Conservation (phyloP, 2,113 vertebrate species). For the Amphiprion ocellaris region DNA sequence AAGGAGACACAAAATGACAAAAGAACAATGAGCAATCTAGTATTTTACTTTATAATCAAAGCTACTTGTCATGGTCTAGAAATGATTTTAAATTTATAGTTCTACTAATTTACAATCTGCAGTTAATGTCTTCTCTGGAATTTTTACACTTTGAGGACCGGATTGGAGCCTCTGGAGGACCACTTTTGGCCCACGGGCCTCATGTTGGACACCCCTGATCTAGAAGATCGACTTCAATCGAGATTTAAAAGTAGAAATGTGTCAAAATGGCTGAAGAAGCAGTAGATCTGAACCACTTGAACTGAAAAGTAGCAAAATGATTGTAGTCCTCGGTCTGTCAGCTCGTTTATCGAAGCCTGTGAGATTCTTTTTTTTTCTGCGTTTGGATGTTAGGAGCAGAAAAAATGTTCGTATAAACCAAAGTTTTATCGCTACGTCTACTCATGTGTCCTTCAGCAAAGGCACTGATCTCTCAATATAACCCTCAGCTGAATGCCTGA, state of each 20-base stretch:
- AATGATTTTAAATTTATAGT: too few species aligned
- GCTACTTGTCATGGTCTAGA: too few species aligned
- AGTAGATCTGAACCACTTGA: conserved; percentile 52
- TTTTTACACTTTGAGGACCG: too few species aligned
- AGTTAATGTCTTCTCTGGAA: too few species aligned
- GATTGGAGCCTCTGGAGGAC: too few species aligned
- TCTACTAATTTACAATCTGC: too few species aligned
- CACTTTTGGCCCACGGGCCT: too few species aligned
- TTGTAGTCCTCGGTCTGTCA: conserved; percentile 5
- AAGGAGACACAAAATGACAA: too few species aligned
- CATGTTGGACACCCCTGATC: too few species aligned
- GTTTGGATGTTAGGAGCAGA: conserved; percentile 4
- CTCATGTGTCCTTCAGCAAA: conserved; percentile 40
- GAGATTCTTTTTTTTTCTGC: conserved; percentile 7
- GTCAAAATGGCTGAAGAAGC: neutral
- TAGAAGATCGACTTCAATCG: too few species aligned
- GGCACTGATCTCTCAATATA: conserved; percentile 18
- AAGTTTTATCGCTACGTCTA: conserved; percentile 26
- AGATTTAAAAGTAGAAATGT: conserved; percentile 7
- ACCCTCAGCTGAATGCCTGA: conserved; percentile 25
- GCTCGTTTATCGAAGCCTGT: conserved; percentile 14
- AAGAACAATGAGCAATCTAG: too few species aligned
- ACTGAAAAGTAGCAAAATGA: conserved; percentile 12
- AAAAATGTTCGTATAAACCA: conserved; percentile 23
- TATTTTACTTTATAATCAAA: too few species aligned